These are phyloP conservation scores for Oxyura jamaicensis DNA, from an alignment of 2,113 vertebrate genomes.

Conservation along the genomic window DNA sequence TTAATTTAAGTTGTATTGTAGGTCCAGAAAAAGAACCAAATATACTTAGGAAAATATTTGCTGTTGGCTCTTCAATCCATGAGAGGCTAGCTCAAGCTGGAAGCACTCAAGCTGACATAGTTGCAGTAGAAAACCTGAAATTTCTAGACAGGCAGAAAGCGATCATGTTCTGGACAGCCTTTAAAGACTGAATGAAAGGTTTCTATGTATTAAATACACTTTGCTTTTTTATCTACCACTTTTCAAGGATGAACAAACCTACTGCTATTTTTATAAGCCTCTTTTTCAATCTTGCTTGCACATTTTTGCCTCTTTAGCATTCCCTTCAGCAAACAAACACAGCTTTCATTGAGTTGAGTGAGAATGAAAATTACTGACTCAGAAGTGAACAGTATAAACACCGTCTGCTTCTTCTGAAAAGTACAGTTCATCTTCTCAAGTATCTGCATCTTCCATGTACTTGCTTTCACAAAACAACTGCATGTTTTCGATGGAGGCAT, in stretches of 20 bases:
- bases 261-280: neutral
- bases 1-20: neutral
- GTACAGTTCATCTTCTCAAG: neutral
- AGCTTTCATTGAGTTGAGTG: slow-evolving; percentile 13
- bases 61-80: neutral
- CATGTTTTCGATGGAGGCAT: neutral
- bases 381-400: slow-evolving; percentile 36
- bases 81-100: neutral
- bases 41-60: neutral
- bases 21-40: neutral
- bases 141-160: neutral
- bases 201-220: neutral
- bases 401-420: slow-evolving; percentile 27
- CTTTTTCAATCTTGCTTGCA: neutral
- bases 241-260: neutral
- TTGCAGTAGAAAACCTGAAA: neutral
- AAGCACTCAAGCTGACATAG: neutral
- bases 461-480: neutral
- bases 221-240: neutral
- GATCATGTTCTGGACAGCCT: neutral
- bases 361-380: slow-evolving; percentile 46
- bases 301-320: slow-evolving; percentile 29
- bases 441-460: neutral
- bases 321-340: slow-evolving; percentile 43
- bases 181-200: neutral